A percentile compares a stretch with the other conserved stretches of the same genome.
Conservation (phyloP, 2,888 invertebrate genomes). For the Hirtodrosophila duncani region DNA sequence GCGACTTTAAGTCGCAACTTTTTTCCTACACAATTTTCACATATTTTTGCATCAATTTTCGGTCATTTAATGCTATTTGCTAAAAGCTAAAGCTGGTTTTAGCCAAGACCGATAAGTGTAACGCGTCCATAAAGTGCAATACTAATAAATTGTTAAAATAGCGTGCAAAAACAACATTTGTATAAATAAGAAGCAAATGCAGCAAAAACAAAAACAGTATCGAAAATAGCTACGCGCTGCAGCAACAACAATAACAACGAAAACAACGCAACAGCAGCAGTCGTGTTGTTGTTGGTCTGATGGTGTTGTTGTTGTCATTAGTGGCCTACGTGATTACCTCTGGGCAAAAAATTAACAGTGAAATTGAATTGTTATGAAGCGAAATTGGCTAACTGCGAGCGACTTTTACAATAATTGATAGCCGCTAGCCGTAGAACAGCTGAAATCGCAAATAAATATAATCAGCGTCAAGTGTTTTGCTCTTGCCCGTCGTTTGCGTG, state of each 20-base stretch:
- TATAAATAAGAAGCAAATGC: not conserved
- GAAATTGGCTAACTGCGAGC: slow-evolving; percentile 29
- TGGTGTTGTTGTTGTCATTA: slow-evolving; percentile 29
- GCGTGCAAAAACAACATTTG: not conserved
- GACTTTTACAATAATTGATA: slow-evolving; percentile 30
- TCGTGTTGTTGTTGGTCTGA: slow-evolving; percentile 30
- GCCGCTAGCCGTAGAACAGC: slow-evolving; percentile 2
- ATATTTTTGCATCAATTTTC: slow-evolving; percentile 32
- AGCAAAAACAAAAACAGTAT: slow-evolving; percentile 17
- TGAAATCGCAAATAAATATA: slow-evolving; percentile 2
- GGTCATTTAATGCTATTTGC: slow-evolving; percentile 13
- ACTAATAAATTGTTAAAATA: slow-evolving; percentile 4
- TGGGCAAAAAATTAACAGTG: slow-evolving; percentile 29
- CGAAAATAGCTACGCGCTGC: slow-evolving; percentile 23
- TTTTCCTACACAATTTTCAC: too few species aligned
- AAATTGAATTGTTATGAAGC: slow-evolving; percentile 47
- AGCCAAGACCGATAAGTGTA: not conserved
- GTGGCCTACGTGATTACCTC: slow-evolving; percentile 65
- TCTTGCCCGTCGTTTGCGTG: slow-evolving; percentile 2
- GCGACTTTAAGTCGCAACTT: too few species aligned
- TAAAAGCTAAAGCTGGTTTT: not conserved
- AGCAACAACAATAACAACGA: slow-evolving; percentile 20
- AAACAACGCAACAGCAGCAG: too few species aligned
- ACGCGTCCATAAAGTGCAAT: not conserved
- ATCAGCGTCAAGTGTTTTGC: not conserved